Evolutionary conservation across 2,113 vertebrate genomes (phyloP).

Genomic region (Istiophorus platypterus): DNA sequence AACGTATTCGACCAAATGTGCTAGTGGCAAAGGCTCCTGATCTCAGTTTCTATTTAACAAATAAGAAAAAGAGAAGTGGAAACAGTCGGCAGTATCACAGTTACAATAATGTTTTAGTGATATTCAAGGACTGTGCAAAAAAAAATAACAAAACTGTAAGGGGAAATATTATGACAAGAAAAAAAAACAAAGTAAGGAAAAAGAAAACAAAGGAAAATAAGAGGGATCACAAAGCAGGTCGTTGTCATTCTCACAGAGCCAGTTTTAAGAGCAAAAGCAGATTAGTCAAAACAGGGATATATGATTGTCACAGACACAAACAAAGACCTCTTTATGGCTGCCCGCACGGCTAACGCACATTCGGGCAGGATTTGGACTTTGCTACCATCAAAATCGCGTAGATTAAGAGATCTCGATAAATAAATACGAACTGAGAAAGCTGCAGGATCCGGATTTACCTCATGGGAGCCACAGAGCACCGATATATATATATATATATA

Average conservation of each 20-base stretch:
- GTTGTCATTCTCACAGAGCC: constrained; percentile 17
- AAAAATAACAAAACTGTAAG: no score
- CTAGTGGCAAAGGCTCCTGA: background rate
- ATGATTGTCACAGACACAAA: background rate
- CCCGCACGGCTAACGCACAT: background rate
- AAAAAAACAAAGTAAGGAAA: background rate
- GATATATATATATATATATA: no score
- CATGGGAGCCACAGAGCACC: background rate
- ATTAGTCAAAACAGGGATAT: background rate
- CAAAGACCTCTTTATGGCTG: background rate
- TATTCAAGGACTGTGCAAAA: background rate
- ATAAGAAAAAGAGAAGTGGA: constrained; percentile 65
- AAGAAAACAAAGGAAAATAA: background rate
- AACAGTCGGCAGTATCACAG: background rate
- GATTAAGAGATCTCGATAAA: background rate
- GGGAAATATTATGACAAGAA: no score
- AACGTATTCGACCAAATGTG: background rate
- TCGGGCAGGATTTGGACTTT: background rate
- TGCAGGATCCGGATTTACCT: background rate
- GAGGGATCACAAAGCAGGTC: background rate
- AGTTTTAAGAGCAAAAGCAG: background rate
- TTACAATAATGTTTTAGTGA: background rate
- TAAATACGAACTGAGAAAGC: background rate
- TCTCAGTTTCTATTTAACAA: constrained; percentile 45
- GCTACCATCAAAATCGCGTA: background rate